These are phyloP conservation scores for Epinephelus awoara DNA, from an alignment of 2,797 vertebrate genomes.

Conservation along the genomic window DNA sequence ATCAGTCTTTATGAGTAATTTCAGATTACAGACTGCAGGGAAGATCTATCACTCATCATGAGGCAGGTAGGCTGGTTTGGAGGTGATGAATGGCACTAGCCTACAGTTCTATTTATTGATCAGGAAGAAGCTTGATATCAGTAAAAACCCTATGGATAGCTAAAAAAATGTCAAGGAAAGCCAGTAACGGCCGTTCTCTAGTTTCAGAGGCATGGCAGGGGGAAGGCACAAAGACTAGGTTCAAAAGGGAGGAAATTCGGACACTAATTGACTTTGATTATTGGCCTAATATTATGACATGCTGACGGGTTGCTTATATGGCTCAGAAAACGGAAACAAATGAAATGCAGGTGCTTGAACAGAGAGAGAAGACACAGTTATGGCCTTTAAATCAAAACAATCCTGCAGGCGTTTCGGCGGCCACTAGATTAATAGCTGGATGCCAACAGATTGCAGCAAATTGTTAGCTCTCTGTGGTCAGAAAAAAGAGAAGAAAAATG, in stretches of 20 bases:
- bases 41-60: constrained; percentile 69
- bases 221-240: constrained; percentile 69
- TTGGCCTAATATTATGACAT: constrained; percentile 91
- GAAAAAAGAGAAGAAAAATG: constrained; percentile 47
- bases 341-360: constrained; percentile 90
- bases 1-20: constrained; percentile 85
- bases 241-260: constrained; percentile 9
- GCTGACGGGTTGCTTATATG: constrained; percentile 89
- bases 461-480: constrained; percentile 77
- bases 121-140: constrained; percentile 64
- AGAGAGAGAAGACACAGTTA: constrained; percentile 90
- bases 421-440: constrained; percentile 91
- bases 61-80: constrained; percentile 55
- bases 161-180: constrained; percentile 35
- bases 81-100: constrained; percentile 68
- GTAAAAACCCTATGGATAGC: constrained; percentile 46
- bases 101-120: constrained; percentile 81
- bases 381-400: constrained; percentile 91
- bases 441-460: constrained; percentile 87
- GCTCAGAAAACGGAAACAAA: constrained; percentile 89
- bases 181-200: not conserved
- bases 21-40: constrained; percentile 56
- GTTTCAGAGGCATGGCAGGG: constrained; percentile 70
- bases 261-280: constrained; percentile 91
- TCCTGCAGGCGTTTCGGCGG: constrained; percentile 88